Evolutionary conservation across 2,797 vertebrate species (phyloP).

Genomic region (Gymnoscopelus braueri): DNA sequence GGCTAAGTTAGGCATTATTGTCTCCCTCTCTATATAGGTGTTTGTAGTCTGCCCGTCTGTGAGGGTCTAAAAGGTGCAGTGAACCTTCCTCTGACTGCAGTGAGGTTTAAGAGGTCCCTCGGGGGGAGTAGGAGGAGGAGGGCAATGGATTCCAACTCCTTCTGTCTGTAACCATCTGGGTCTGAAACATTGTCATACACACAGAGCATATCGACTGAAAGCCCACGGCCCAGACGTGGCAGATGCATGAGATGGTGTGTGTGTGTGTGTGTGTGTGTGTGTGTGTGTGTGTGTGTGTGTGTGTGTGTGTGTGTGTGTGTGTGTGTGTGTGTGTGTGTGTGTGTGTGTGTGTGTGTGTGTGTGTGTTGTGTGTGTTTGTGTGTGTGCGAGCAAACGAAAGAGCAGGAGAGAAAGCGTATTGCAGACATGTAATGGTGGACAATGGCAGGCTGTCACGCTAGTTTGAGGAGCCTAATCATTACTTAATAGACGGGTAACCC

Average conservation of each 20-base stretch:
- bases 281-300: slow-evolving; percentile 21
- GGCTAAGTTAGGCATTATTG: background rate
- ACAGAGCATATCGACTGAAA: slow-evolving; percentile 54
- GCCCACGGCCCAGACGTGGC: slow-evolving; percentile 63
- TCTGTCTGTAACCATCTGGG: slow-evolving; percentile 67
- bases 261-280: slow-evolving; percentile 37
- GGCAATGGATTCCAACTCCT: slow-evolving; percentile 56
- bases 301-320: slow-evolving; percentile 5
- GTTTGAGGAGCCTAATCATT: slow-evolving; percentile 84
- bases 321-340: slow-evolving; percentile 46
- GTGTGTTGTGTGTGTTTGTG: too few species aligned
- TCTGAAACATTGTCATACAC: slow-evolving; percentile 68
- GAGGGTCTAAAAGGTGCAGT: slow-evolving; percentile 61
- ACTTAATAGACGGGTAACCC: slow-evolving; percentile 81
- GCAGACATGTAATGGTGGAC: slow-evolving; percentile 75
- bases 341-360: slow-evolving; percentile 26
- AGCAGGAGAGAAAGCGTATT: slow-evolving; percentile 51
- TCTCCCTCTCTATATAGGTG: slow-evolving; percentile 32
- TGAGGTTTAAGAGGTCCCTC: slow-evolving; percentile 47
- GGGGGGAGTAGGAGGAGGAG: slow-evolving; percentile 2
- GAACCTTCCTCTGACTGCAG: slow-evolving; percentile 55
- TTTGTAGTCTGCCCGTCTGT: slow-evolving; percentile 10
- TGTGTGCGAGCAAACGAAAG: background rate
- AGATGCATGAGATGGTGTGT: slow-evolving; percentile 71
- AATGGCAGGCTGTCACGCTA: slow-evolving; percentile 83